Evolutionary conservation across 1,140 invertebrate species (phyloP), one percentile per base, ranked within the genome.

Genomic region (Sinella curviseta): DNA sequence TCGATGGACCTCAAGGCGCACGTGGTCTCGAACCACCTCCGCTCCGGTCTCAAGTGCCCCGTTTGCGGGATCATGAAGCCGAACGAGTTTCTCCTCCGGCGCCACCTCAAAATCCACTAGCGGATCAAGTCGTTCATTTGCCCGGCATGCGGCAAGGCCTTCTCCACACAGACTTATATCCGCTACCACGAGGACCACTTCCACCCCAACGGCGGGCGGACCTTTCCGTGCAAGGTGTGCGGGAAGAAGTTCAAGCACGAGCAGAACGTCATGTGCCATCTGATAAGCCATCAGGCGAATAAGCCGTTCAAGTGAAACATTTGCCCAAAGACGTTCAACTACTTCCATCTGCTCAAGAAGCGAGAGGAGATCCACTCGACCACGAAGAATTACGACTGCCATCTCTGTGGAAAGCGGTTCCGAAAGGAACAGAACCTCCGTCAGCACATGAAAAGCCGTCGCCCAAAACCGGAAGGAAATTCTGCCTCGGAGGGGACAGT

Each of bases 11-110:
- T 70, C 4, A 30, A 33, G n/a, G 12, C 14, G 30, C 65, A 70
- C 65, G 65, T 70, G 3, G 24, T 8, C 14, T 2, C 26, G 4
- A 70, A 70, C 31, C 65, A 70, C n/a, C n/a, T 70, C 1, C 31
- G 26, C 2, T 31, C 26, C 30, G 65, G 65, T 70, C n/a, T 70
- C 2, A 70, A 70, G 24, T 70, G 65, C n/a, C 8, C 8, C 24
- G n/a, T 70, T 14, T 70, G 65, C 24, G 65, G 65, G 31, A 70
- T 70, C 31, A 70, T 70, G 65, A 70, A 70, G 24, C 65, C 26
- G 1, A 70, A 70, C 65, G 30, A 33, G 3, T 70, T 31, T n/a
- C 65, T 70, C 31, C 31, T 70, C 12, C 26, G 31, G 24, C 26
- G 65, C 3, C 65, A 70, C 65, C 8, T 70, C 8, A 70, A 33